These are phyloP conservation scores for Sicus ferrugineus DNA, from an alignment of 2,888 invertebrate species.

Conservation along the genomic window DNA sequence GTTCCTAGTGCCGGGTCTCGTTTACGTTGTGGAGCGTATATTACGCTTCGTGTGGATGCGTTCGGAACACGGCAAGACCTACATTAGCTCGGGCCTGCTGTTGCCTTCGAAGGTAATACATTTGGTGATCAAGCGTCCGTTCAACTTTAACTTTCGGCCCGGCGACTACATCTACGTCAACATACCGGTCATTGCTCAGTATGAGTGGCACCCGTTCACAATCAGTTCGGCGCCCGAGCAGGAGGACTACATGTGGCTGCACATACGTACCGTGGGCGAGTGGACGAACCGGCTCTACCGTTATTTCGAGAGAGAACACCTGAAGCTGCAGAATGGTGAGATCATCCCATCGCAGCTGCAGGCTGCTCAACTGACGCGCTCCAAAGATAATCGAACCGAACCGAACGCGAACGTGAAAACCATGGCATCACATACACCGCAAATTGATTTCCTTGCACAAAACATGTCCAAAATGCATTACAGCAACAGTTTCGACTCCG, in stretches of 20 bases:
- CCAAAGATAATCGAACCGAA: constrained; percentile 42
- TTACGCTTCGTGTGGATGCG: constrained; percentile 71
- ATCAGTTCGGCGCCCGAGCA: constrained; percentile 95
- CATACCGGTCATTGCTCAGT: constrained; percentile 88
- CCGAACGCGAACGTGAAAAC: constrained; percentile 19
- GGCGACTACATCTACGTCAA: constrained; percentile 95
- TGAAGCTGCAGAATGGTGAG: constrained; percentile 74
- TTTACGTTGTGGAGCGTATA: constrained; percentile 81
- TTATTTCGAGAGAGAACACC: constrained; percentile 85
- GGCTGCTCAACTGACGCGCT: constrained; percentile 51
- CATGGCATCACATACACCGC: constrained; percentile 49
- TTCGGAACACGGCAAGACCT: constrained; percentile 83
- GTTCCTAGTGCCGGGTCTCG: constrained; percentile 83
- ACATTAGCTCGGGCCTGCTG: constrained; percentile 86
- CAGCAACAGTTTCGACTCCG: constrained; percentile 47
- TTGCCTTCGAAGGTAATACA: constrained; percentile 91
- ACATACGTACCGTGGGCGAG: constrained; percentile 91
- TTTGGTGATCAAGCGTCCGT: constrained; percentile 85
- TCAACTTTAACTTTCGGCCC: constrained; percentile 86
- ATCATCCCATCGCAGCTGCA: constrained; percentile 62
- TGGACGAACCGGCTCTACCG: constrained; percentile 90
- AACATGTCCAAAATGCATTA: constrained; percentile 54
- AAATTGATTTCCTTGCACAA: constrained; percentile 59
- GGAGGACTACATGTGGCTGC: constrained; percentile 91
- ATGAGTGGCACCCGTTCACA: constrained; percentile 98